phyloP scores from a whole-genome alignment of 2,113 vertebrate genomes.

The Pseudorectes ferrugineus region DNA sequence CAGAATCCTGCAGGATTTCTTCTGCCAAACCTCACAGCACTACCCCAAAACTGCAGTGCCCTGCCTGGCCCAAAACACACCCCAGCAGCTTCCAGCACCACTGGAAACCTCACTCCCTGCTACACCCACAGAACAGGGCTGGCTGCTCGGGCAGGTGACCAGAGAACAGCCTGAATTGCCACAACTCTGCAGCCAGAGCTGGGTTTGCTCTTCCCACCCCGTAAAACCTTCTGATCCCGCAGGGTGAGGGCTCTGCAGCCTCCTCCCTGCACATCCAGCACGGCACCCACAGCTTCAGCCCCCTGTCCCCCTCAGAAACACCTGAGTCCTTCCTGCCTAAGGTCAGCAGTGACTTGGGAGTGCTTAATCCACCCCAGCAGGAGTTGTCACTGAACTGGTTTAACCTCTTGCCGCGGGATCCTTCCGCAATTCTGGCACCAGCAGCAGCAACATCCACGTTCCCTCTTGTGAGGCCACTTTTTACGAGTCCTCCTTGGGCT shows the following conservation, averaged over 20 bases:
- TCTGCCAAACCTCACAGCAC: background rate
- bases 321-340: background rate
- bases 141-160: background rate
- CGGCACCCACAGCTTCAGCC: fast-evolving
- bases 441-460: background rate
- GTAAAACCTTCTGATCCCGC: fast-evolving
- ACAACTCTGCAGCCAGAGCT: background rate
- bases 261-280: background rate
- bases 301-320: fast-evolving
- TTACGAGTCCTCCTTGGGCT: background rate
- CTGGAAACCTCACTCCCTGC: background rate
- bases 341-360: background rate
- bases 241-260: background rate
- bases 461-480: background rate
- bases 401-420: background rate
- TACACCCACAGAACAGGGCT: background rate
- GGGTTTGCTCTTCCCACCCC: background rate
- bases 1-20: background rate
- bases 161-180: background rate
- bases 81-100: background rate
- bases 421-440: background rate
- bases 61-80: background rate
- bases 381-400: background rate
- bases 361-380: background rate
- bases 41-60: background rate